Evolutionary conservation across 2,888 invertebrate species (phyloP).

Genomic region (Ariolimax columbianus): DNA sequence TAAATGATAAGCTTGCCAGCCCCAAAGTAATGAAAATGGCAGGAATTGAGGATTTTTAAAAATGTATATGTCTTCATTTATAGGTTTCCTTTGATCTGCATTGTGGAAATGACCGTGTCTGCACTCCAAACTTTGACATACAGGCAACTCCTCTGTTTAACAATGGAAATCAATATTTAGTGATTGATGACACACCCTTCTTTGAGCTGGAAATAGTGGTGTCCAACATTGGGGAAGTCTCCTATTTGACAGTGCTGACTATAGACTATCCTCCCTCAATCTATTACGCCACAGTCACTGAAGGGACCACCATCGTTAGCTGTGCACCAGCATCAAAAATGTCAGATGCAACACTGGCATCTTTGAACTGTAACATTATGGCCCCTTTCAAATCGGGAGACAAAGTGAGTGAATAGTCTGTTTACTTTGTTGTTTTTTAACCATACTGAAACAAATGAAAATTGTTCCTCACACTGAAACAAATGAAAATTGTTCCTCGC

Average conservation of each 20-base stretch:
- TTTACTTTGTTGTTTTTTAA: neutral
- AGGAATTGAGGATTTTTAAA: neutral
- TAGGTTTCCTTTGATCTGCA: slow-evolving; percentile 53
- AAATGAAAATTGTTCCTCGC: too few relatives aligned
- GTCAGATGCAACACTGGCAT: slow-evolving; percentile 16
- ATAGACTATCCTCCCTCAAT: slow-evolving; percentile 58
- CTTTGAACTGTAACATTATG: slow-evolving; percentile 55
- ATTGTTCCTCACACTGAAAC: too few relatives aligned
- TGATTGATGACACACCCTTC: slow-evolving; percentile 59
- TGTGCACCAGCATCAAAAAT: slow-evolving; percentile 41
- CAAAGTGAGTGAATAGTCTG: slow-evolving; percentile 23
- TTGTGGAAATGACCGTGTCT: slow-evolving; percentile 61
- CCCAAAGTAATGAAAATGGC: too few relatives aligned
- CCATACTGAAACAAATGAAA: too few relatives aligned
- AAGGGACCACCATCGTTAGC: slow-evolving; percentile 53
- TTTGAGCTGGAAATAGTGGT: slow-evolving; percentile 59
- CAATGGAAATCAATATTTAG: slow-evolving; percentile 40
- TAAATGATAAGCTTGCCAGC: too few relatives aligned
- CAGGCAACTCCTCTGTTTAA: slow-evolving; percentile 50
- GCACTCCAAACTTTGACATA: slow-evolving; percentile 60
- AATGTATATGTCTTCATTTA: neutral
- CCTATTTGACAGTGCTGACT: slow-evolving; percentile 60
- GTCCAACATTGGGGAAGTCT: slow-evolving; percentile 62
- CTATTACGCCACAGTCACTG: slow-evolving; percentile 52
- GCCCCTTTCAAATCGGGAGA: slow-evolving; percentile 49